Conservation (phyloP, 92 coral and sea anemone species). For the Metridium senile region DNA sequence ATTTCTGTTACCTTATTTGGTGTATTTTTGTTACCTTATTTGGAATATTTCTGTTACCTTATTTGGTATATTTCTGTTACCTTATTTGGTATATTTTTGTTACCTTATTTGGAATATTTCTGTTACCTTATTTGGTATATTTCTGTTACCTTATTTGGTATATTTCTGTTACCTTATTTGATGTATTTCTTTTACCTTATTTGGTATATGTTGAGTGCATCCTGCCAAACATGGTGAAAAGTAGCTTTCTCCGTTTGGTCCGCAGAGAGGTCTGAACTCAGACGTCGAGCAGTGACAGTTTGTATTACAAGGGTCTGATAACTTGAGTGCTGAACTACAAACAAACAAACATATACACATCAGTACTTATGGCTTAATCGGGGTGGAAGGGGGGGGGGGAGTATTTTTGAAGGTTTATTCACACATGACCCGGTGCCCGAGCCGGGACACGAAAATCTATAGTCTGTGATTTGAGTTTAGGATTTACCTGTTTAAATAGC, state of each 20-base stretch:
- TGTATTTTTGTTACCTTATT: too few relatives aligned
- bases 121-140: too few relatives aligned
- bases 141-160: too few relatives aligned
- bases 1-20: background rate
- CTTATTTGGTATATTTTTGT: background rate
- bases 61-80: background rate
- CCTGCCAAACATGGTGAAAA: constrained; percentile 65
- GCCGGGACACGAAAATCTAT: too few relatives aligned
- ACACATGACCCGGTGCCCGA: too few relatives aligned
- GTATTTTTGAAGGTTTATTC: too few relatives aligned
- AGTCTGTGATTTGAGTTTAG: background rate
- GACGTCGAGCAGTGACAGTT: constrained; percentile 47
- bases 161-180: too few relatives aligned
- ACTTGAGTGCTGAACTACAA: constrained; percentile 7
- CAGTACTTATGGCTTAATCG: too few relatives aligned
- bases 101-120: too few relatives aligned
- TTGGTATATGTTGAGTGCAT: constrained; percentile 17
- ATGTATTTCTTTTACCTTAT: background rate
- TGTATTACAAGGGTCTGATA: constrained; percentile 32
- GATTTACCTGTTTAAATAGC: constrained; percentile 33
- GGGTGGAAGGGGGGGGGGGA: too few relatives aligned
- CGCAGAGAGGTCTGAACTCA: constrained; percentile 52
- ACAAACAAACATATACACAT: background rate
- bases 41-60: background rate
- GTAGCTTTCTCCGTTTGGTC: constrained; percentile 43